Conservation (phyloP, 2,888 invertebrate genomes). For the Xanthia icteritia region DNA sequence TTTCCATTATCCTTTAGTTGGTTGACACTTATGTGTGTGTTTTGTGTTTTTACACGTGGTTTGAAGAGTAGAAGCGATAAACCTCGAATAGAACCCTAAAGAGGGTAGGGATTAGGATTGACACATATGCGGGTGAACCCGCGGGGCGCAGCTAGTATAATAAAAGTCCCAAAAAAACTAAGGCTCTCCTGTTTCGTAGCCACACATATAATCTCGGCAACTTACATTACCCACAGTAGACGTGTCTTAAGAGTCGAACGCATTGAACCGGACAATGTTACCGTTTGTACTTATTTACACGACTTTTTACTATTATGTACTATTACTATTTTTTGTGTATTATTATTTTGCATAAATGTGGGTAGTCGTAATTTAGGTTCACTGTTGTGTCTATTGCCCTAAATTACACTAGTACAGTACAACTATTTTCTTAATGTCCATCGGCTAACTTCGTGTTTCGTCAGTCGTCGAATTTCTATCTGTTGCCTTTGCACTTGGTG, state of each 20-base stretch:
- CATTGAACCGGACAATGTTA: slow-evolving; percentile 86
- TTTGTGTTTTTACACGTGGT: not conserved
- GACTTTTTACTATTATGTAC: slow-evolving; percentile 56
- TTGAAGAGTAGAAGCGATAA: not conserved
- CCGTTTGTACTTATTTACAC: slow-evolving; percentile 81
- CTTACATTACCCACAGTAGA: slow-evolving; percentile 86
- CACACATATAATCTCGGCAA: slow-evolving; percentile 81
- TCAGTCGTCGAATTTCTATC: no score
- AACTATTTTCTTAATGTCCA: no score
- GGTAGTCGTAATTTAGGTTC: slow-evolving; percentile 11
- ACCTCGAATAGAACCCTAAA: not conserved
- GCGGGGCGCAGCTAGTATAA: not conserved
- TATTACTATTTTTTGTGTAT: slow-evolving; percentile 42
- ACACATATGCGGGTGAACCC: no score
- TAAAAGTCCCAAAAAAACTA: not conserved
- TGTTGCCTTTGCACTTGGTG: no score
- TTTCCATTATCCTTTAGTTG: not conserved
- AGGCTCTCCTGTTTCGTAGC: slow-evolving; percentile 72
- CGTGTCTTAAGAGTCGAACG: slow-evolving; percentile 86
- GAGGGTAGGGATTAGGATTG: no score
- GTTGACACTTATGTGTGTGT: no score
- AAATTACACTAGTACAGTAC: not conserved
- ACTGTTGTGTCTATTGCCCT: not conserved
- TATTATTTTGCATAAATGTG: slow-evolving; percentile 35
- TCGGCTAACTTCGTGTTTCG: no score